A percentile compares a stretch with the other conserved stretches of the same genome.
Evolutionary conservation across 1,140 invertebrate species (phyloP).

Genomic region (Bombyx mandarina): DNA sequence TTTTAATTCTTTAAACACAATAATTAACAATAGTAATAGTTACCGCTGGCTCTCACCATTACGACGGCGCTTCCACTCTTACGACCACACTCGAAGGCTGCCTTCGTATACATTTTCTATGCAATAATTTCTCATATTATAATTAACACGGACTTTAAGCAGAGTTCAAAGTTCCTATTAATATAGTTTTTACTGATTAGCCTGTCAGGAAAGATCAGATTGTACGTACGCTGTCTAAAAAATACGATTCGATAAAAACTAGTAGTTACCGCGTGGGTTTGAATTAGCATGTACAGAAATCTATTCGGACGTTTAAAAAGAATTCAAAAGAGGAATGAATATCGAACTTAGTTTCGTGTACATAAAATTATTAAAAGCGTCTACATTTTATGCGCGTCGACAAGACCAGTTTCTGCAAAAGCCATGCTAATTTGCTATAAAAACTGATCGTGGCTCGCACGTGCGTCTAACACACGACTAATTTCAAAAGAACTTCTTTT

Average conservation of each 20-base stretch:
- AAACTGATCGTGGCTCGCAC: conserved; percentile 9
- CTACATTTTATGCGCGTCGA: not conserved
- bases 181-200: conserved; percentile 36
- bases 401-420: not conserved
- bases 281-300: too few relatives aligned
- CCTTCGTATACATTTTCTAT: conserved; percentile 4
- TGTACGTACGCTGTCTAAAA: conserved; percentile 13
- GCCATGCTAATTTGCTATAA: conserved; percentile 9
- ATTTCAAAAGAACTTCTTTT: conserved; percentile 4
- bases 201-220: conserved; percentile 28
- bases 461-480: conserved; percentile 8
- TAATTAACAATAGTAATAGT: too few relatives aligned
- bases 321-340: too few relatives aligned
- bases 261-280: too few relatives aligned
- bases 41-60: too few relatives aligned
- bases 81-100: too few relatives aligned
- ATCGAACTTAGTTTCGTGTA: too few relatives aligned
- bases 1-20: too few relatives aligned
- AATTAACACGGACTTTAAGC: conserved; percentile 1
- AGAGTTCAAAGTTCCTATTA: conserved; percentile 38
- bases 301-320: too few relatives aligned
- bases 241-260: too few relatives aligned
- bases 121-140: not conserved
- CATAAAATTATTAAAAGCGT: not conserved
- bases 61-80: too few relatives aligned